Conservation (phyloP, 2,888 invertebrate genomes). For the Bombyx huttoni region DNA sequence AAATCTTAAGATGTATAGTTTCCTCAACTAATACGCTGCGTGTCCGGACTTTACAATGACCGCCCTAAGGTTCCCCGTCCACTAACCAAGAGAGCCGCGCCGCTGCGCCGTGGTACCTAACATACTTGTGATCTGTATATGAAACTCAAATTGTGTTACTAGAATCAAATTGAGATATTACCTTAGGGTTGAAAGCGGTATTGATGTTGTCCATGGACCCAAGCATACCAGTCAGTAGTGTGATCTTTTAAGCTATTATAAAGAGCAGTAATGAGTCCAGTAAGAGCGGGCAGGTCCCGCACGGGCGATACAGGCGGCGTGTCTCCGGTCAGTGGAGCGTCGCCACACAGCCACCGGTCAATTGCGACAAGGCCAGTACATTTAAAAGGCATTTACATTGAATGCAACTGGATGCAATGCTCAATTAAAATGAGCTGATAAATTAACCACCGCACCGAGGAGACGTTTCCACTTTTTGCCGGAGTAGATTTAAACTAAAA, state of each 20-base stretch:
- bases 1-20: neutral
- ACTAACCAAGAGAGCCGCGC: neutral
- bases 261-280: no score
- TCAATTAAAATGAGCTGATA: conserved; percentile 63
- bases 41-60: neutral
- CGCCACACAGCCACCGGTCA: conserved; percentile 16
- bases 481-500: neutral
- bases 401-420: conserved; percentile 46
- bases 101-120: neutral
- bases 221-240: no score
- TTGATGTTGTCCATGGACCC: no score
- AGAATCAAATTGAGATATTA: no score
- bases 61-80: neutral
- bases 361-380: conserved; percentile 52
- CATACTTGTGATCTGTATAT: no score
- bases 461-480: neutral
- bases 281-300: no score
- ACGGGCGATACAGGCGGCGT: neutral
- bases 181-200: no score
- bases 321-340: neutral
- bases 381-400: conserved; percentile 60
- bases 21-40: neutral
- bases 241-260: no score
- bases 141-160: no score
- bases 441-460: conserved; percentile 39